Evolutionary conservation across 92 coral and sea anemone species (phyloP).

Genomic region (Paragorgia papillata): DNA sequence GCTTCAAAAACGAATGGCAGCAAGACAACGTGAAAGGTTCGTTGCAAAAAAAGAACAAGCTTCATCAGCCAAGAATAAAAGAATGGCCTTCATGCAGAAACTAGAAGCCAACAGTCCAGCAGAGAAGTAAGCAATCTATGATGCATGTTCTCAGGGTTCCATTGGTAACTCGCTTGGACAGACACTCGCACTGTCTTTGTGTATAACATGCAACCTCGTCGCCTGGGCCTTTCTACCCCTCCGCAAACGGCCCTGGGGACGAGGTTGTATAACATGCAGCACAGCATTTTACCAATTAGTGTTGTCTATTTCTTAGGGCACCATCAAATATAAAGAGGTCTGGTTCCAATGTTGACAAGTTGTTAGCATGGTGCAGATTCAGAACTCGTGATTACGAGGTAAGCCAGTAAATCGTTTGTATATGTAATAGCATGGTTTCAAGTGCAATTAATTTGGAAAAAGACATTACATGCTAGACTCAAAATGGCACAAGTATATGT

Average conservation of each 20-base stretch:
- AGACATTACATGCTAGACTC: too few species aligned
- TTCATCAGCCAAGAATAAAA: conserved; percentile 69
- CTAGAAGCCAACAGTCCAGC: conserved; percentile 79
- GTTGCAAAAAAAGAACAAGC: conserved; percentile 75
- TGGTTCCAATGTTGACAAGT: conserved; percentile 68
- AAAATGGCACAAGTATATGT: too few species aligned
- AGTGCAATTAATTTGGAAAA: too few species aligned
- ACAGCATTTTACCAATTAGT: too few species aligned
- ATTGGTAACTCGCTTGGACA: too few species aligned
- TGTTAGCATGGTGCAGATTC: conserved; percentile 93
- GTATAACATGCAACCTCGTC: too few species aligned
- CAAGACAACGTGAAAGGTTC: conserved; percentile 76
- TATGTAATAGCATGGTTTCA: too few species aligned
- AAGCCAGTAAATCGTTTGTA: neutral
- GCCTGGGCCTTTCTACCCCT: too few species aligned
- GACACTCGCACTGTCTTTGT: too few species aligned
- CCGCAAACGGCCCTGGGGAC: too few species aligned
- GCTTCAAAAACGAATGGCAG: conserved; percentile 53
- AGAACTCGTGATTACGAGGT: conserved; percentile 87
- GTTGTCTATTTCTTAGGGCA: conserved; percentile 30
- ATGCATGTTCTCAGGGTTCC: too few species aligned
- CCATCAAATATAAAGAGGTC: conserved; percentile 66
- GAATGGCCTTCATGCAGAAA: conserved; percentile 87
- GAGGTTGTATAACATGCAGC: too few species aligned
- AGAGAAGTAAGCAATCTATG: conserved; percentile 63